Base-by-base conservation (phyloP, 2,797 vertebrate genomes). In the Phrynocephalus vlangalii region DNA sequence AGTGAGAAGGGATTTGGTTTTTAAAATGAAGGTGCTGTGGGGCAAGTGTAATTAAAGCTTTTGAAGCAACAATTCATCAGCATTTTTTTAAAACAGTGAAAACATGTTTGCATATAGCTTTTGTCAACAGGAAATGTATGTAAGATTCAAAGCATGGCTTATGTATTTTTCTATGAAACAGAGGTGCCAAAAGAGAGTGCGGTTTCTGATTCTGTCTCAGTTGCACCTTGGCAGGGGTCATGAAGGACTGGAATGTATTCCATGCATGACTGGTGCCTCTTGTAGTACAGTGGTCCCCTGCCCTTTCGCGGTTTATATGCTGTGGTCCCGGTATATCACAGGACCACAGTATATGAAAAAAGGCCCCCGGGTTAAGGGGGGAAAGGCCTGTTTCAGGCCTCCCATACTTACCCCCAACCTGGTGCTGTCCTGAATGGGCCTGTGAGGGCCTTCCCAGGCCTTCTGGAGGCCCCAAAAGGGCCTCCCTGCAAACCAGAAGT, bases 11-110 rank as follows among this genome's bases (percentile, higher is more conserved):
- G 92, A 93, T 93, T 94, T 88, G 11, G 50, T 90, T 95, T 94
- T 82, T 90, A 93, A 95, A 95, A 94, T 94, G 90, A 94, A 89
- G 70, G 48, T 93, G 86, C 89, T 90, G 22, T 78, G 56, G 24
- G 33, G 50, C 79, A 90, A 89, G 71, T 94, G 92, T 95, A 92
- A 94, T 96, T 95, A 94, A 95, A 94, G 76, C 63, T 81, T 79
- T 73, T 15, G 72, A 93, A 94, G 80, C 16, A 93, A 92, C 92
- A 91, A 91, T 94, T 95, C 83, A 91, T 8, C 76, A 48, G 78
- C 24, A 83, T 91, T 84, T 66, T 26, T 81, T 22, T 3, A 4
- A 66, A 78, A 86, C 71, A 30, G 30, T 22, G 6, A 2, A 78
- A 15, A 0, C 0, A 81, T 73, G 71, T 85, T 92, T 85, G 79